Evolutionary conservation across 2,888 invertebrate species (phyloP).

Genomic region (Agonopterix heracliana): DNA sequence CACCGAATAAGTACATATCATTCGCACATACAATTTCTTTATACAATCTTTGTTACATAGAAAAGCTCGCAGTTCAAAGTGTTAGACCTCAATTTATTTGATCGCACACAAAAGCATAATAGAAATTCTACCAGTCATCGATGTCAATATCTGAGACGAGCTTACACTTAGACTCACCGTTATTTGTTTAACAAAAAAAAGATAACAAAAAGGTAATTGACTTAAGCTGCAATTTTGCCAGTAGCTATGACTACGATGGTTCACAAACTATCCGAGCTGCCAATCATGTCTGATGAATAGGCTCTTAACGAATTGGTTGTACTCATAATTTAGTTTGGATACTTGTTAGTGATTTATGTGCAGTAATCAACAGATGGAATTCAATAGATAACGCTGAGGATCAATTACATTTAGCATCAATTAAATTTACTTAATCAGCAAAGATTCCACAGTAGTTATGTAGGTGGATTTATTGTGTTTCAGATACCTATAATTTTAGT

Average conservation of each 20-base stretch:
- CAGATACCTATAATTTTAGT: no score
- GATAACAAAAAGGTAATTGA: constrained; percentile 48
- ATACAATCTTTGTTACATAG: not conserved
- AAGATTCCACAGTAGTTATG: constrained; percentile 6
- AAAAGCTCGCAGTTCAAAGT: not conserved
- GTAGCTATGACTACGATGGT: constrained; percentile 36
- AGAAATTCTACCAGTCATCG: constrained; percentile 25
- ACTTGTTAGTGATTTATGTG: constrained; percentile 41
- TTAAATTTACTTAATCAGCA: constrained; percentile 32
- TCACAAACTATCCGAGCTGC: constrained; percentile 35
- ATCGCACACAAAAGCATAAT: constrained; percentile 2
- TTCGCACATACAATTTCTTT: no score
- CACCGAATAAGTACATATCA: no score
- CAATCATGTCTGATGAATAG: constrained; percentile 59
- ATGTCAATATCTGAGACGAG: constrained; percentile 29
- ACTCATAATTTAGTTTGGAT: constrained; percentile 41
- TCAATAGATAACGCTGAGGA: constrained; percentile 8
- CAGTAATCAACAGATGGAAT: constrained; percentile 1
- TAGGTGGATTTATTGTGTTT: no score
- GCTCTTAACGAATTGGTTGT: constrained; percentile 61
- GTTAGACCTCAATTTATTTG: constrained; percentile 5
- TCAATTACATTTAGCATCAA: constrained; percentile 35
- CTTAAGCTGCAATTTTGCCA: constrained; percentile 48
- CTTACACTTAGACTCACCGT: constrained; percentile 19
- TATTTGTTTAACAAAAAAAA: constrained; percentile 43